phyloP scores from a whole-genome alignment of 1,140 invertebrate species.

The Drosophila repletoides region DNA sequence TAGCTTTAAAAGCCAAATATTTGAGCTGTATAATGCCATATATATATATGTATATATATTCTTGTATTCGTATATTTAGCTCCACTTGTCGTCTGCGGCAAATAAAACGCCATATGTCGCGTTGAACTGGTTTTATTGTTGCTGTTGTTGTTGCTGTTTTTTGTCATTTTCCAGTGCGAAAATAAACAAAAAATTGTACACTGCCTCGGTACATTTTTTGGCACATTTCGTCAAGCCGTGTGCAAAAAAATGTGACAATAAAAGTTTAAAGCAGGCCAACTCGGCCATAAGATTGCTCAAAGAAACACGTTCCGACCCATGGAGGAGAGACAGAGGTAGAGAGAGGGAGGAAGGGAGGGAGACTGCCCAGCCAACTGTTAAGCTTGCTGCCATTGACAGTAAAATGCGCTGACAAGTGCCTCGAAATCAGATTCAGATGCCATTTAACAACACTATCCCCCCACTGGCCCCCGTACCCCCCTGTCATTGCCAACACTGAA shows the following conservation, averaged over 20 bases:
- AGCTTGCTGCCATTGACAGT: conserved; percentile 41
- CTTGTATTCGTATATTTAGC: conserved; percentile 18
- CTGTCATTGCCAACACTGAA: conserved; percentile 15
- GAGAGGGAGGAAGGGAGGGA: no score
- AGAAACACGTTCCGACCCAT: conserved; percentile 54
- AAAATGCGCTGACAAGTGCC: conserved; percentile 60
- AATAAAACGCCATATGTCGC: conserved; percentile 62
- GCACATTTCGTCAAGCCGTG: conserved; percentile 68
- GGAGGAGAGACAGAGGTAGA: not conserved
- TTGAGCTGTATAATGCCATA: conserved; percentile 14
- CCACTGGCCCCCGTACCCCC: not conserved
- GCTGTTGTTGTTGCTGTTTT: conserved; percentile 15
- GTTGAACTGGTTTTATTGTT: conserved; percentile 59
- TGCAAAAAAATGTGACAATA: conserved; percentile 56
- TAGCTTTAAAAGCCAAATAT: conserved; percentile 20
- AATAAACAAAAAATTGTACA: conserved; percentile 64
- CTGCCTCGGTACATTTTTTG: conserved; percentile 44
- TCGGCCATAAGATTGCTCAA: conserved; percentile 19
- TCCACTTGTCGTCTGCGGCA: conserved; percentile 28
- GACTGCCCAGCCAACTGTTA: not conserved
- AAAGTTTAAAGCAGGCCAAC: conserved; percentile 40
- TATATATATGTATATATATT: not conserved
- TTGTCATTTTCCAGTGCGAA: conserved; percentile 33
- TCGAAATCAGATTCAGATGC: conserved; percentile 10
- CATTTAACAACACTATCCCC: conserved; percentile 1